Evolutionary conservation across 2,113 vertebrate genomes (phyloP).

Genomic region (Murina feae): DNA sequence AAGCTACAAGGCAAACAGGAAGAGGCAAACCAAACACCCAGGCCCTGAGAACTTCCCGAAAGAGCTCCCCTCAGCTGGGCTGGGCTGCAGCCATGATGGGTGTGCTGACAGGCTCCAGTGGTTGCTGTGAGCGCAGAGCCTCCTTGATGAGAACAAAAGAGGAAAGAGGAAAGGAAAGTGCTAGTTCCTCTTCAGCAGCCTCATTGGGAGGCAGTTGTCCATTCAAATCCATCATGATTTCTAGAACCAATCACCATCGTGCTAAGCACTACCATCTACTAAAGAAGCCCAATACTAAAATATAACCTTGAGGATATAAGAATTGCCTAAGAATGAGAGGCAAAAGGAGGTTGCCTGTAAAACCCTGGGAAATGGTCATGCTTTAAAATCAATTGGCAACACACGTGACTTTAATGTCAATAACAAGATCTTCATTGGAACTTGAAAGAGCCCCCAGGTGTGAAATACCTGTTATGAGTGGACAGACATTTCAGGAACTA

Average conservation of each 20-base stretch:
- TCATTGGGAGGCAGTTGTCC: constrained; percentile 25
- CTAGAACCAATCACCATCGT: neutral
- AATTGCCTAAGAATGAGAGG: neutral
- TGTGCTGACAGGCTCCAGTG: constrained; percentile 47
- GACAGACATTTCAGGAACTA: neutral
- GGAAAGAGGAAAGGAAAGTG: constrained; percentile 58
- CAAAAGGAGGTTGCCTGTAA: neutral
- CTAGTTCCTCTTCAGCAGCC: constrained; percentile 57
- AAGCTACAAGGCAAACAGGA: constrained; percentile 84
- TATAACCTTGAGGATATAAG: neutral
- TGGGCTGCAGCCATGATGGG: constrained; percentile 29
- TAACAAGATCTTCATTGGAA: neutral
- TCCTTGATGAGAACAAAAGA: constrained; percentile 58
- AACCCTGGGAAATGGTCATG: neutral
- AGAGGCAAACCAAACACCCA: constrained; percentile 82
- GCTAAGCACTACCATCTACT: neutral
- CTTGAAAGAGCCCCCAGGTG: neutral
- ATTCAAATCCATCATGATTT: constrained; percentile 47
- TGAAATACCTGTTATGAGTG: neutral
- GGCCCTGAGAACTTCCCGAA: constrained; percentile 81
- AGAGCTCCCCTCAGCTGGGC: constrained; percentile 63
- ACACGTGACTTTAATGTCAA: neutral
- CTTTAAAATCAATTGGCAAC: neutral
- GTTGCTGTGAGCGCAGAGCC: neutral
- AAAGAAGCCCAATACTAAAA: neutral